Evolutionary conservation across 2,888 invertebrate genomes (phyloP), one percentile per base, ranked within the genome.

Genomic region (Watsonalla cultraria): DNA sequence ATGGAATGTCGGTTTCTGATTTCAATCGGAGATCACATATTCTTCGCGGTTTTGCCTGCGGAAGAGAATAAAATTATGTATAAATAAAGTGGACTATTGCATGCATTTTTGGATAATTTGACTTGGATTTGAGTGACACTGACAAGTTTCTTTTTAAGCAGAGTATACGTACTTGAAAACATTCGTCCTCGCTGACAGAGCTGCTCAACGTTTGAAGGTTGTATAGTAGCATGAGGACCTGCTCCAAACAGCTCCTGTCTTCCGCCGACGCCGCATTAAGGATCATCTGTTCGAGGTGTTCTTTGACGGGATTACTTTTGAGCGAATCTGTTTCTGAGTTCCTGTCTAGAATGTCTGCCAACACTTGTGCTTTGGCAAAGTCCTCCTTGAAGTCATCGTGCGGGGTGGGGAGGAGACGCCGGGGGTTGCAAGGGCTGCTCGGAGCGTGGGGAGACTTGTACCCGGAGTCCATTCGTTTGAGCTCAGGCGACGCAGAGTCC

Each of bases 181-280:
- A 86, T 74, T 92, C 92, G 65, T 92, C 92, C 76, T 92, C 91
- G 68, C 90, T 91, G 62, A 91, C 88, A 52, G 89, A 90, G 74
- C 89, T 90, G 77, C 90, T 90, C 63, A 93, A 78, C 53, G 92
- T 83, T 74, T 93, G 93, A 50, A 92, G 83, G 68, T 93, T 92
- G 74, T 93, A 93, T 57, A 94, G 82, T 66, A 94, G 82, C 77
- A 92, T 91, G 56, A 93, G 74, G 50, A 93, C 90, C 74, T 94
- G 93, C 67, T 94, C 92, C 70, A 94, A 82, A 65, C 93, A 93
- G 51, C 90, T 86, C 72, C 92, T 92, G 66, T 94, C 94, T 45
- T 92, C 92, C 55, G 91, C 91, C 14, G 90, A 90, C 11, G 84
- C 84, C 47, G 91, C 88, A 54, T 86, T 91, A 63, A 91, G 58